A percentile compares a stretch with the other conserved stretches of the same genome.
Evolutionary conservation across 2,797 vertebrate genomes (phyloP).

Genomic region (Cuculus canorus): DNA sequence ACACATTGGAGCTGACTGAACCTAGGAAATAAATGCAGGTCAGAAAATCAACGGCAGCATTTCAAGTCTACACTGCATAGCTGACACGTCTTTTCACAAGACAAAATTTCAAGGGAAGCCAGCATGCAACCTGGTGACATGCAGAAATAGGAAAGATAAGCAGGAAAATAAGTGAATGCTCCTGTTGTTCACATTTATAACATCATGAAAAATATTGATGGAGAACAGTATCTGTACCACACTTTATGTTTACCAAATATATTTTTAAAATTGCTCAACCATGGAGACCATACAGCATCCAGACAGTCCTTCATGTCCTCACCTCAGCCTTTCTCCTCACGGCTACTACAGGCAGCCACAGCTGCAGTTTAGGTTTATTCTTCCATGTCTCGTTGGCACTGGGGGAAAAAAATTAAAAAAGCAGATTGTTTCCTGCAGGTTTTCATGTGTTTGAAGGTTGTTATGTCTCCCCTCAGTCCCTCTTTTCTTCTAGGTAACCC

Average conservation of each 20-base stretch:
- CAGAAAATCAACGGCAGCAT: background rate
- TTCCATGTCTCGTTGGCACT: background rate
- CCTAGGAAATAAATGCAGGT: background rate
- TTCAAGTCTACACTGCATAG: fast-evolving
- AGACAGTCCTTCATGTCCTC: background rate
- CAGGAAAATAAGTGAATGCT: background rate
- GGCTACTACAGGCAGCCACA: background rate
- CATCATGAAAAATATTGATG: background rate
- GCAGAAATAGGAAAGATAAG: background rate
- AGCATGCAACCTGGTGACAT: background rate
- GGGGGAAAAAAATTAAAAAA: background rate
- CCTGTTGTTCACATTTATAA: background rate
- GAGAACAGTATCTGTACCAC: background rate
- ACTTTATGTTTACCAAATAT: background rate
- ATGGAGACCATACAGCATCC: background rate
- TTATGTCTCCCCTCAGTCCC: background rate
- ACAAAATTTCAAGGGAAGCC: background rate
- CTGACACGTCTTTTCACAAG: background rate
- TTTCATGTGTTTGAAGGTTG: background rate
- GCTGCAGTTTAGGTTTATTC: background rate
- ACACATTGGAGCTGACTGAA: background rate
- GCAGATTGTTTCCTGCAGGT: background rate
- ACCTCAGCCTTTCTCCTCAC: background rate
- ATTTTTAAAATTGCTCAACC: background rate
- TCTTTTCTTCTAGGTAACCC: background rate